phyloP scores from a whole-genome alignment of 1,140 invertebrate genomes.

The Drosophila kanapiae region DNA sequence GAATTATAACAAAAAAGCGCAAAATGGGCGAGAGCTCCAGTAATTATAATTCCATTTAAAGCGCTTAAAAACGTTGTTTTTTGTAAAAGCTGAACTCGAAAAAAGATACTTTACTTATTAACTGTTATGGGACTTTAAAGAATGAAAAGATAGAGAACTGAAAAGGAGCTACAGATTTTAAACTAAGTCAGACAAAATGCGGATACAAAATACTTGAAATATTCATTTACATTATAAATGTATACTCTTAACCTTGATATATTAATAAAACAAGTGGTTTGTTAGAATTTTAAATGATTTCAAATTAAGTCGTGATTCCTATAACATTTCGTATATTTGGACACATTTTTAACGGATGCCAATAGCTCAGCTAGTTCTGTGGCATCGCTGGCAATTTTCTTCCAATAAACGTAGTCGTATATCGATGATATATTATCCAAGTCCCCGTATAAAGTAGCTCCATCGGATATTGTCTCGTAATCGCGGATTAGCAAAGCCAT shows the following conservation, averaged over 20 bases:
- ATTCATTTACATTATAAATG: no score
- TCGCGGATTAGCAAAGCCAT: conserved; percentile 10
- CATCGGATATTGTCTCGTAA: not conserved
- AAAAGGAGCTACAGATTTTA: not conserved
- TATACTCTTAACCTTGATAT: no score
- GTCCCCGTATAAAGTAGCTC: not conserved
- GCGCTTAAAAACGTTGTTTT: conserved; percentile 7
- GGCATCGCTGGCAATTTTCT: not conserved
- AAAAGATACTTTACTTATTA: not conserved
- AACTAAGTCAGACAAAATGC: no score
- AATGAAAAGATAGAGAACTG: no score
- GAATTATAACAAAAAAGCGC: conserved; percentile 48
- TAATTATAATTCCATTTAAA: conserved; percentile 45
- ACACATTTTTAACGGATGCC: not conserved
- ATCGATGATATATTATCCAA: not conserved
- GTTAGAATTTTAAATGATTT: no score
- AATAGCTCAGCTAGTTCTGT: not conserved
- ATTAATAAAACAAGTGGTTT: no score
- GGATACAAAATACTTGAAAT: not conserved
- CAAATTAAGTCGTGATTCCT: no score
- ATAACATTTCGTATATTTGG: no score
- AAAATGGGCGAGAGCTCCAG: conserved; percentile 32
- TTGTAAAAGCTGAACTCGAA: conserved; percentile 13
- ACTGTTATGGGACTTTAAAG: not conserved
- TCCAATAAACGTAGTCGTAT: not conserved